Evolutionary conservation across 2,888 invertebrate genomes (phyloP), one percentile per base, ranked within the genome.

Genomic region (Oegoconia quadripuncta): DNA sequence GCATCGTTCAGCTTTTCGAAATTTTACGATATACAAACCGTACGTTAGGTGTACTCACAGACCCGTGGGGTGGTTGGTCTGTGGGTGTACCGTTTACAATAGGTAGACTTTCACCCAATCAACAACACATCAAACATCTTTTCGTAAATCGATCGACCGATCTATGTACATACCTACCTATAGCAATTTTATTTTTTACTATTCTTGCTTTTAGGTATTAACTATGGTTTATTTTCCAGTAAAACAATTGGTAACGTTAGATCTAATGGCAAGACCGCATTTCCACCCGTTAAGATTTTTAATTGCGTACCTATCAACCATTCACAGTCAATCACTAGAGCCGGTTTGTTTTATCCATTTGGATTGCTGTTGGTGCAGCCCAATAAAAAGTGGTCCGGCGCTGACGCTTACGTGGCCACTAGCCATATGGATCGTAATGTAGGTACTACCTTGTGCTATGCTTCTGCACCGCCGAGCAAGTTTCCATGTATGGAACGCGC

Each of bases 401-500:
- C n/a, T 48, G 45, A 44, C 44, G 43, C 45, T 41, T 40, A 40
- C 46, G 48, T 43, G 38, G 38, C 12, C 27, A 27, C 4, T 8
- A 14, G 7, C n/a, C 23, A 23, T n/a, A n/a, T 3, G 23, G 4
- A 25, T 11, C 11, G n/a, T n/a, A 27, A 2, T 27, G n/a, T n/a
- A n/a, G n/a, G n/a, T n/a, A n/a, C n/a, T n/a, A n/a, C 29, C 14
- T 7, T 35, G 49, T 46, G 51, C 48, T 52, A 59, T 57, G 52
- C 59, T 59, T 25, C 18, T 28, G 18, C 20, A 20, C 28, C 18
- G 26, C 18, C 27, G 3, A 30, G 66, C 79, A 78, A 77, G 70
- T 54, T 83, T 66, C 81, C 81, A 62, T 80, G 61, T 82, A 78
- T 60, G 79, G 80, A 68, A 50, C 48, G 52, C 46, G 42, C 51